These are phyloP conservation scores for Fundulus diaphanus DNA, from an alignment of 2,797 vertebrate genomes.

Conservation along the genomic window DNA sequence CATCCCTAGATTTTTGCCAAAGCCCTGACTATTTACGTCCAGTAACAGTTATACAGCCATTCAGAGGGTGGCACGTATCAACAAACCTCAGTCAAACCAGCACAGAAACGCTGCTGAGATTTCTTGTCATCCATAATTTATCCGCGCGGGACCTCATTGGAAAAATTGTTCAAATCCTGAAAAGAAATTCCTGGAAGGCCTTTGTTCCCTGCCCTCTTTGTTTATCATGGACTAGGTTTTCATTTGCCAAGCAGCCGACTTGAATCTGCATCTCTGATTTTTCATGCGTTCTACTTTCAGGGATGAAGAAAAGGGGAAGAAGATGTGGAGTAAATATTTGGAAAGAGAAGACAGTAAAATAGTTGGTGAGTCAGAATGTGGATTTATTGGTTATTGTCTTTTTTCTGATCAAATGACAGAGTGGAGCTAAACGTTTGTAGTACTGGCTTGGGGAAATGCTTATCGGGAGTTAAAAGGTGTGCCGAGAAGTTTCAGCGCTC, in stretches of 20 bases:
- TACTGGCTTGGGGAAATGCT: not conserved
- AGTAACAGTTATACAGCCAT: no score
- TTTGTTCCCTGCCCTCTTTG: not conserved
- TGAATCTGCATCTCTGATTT: not conserved
- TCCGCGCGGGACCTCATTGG: not conserved
- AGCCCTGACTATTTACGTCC: no score
- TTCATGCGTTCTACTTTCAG: slow-evolving; percentile 66
- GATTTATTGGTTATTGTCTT: slow-evolving; percentile 5
- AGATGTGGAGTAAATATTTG: slow-evolving; percentile 97
- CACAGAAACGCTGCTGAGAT: not conserved
- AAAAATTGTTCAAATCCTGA: not conserved
- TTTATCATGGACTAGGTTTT: not conserved
- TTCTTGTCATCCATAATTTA: not conserved
- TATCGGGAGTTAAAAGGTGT: no score
- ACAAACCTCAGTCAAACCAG: not conserved
- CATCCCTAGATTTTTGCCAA: no score
- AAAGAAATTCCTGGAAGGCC: no score
- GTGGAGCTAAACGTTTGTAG: not conserved
- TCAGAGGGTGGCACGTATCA: not conserved
- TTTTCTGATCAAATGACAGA: not conserved
- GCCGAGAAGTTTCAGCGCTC: not conserved
- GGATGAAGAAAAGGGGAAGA: slow-evolving; percentile 94
- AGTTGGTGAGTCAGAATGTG: slow-evolving; percentile 83
- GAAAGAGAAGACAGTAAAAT: slow-evolving; percentile 96
- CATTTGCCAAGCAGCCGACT: not conserved